phyloP scores from a whole-genome alignment of 2,113 vertebrate genomes.

The Falco punctatus region DNA sequence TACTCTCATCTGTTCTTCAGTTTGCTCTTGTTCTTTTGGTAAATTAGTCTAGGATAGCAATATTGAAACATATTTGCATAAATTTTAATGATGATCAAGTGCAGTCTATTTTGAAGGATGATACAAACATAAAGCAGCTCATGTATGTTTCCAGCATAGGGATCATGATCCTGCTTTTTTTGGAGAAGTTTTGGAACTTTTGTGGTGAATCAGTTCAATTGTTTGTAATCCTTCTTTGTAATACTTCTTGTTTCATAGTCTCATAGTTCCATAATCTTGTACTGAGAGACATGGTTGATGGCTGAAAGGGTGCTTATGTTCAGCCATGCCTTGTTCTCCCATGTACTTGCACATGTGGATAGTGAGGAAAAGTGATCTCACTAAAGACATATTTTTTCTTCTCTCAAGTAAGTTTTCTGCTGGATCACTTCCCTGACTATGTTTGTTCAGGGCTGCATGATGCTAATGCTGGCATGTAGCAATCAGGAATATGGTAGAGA shows the following conservation, averaged over 20 bases:
- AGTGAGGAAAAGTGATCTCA: background rate
- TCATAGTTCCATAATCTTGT: background rate
- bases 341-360: background rate
- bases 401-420: background rate
- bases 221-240: background rate
- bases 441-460: background rate
- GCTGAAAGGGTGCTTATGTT: background rate
- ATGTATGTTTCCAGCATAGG: background rate
- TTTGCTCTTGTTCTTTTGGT: background rate
- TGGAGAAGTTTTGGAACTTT: background rate
- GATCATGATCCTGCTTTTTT: background rate
- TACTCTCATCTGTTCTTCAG: background rate
- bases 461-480: background rate
- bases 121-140: background rate
- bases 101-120: background rate
- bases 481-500: background rate
- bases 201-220: background rate
- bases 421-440: background rate
- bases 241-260: background rate
- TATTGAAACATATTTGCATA: background rate
- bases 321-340: background rate
- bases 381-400: background rate
- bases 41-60: background rate
- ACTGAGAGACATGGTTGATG: background rate
- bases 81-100: background rate